These are phyloP conservation scores for Drosophila austrosaltans DNA, from an alignment of 2,888 invertebrate genomes.

Conservation along the genomic window DNA sequence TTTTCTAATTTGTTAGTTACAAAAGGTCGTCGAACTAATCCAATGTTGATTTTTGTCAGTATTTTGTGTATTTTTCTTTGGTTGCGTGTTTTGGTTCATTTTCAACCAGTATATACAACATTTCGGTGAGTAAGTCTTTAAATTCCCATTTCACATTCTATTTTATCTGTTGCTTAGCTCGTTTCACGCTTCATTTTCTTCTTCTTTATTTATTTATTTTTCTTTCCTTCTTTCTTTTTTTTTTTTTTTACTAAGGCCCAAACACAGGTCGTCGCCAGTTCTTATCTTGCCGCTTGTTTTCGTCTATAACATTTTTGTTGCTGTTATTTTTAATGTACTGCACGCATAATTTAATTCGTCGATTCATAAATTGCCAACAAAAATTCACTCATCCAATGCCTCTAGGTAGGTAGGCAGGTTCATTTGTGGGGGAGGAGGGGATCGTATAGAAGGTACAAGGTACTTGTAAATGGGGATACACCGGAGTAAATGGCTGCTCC, in stretches of 20 bases:
- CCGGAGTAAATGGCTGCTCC: slow-evolving; percentile 14
- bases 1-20: too few species aligned
- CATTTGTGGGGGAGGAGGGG: not conserved
- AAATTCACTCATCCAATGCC: slow-evolving; percentile 58
- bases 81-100: too few species aligned
- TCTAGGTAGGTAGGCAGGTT: slow-evolving; percentile 7
- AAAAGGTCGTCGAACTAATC: too few species aligned
- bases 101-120: not conserved
- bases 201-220: slow-evolving; percentile 7
- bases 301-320: slow-evolving; percentile 13
- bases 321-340: slow-evolving; percentile 62
- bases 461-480: slow-evolving; percentile 17
- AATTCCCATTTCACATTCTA: slow-evolving; percentile 11
- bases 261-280: slow-evolving; percentile 1
- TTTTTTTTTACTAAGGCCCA: slow-evolving; percentile 1
- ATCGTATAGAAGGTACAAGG: not conserved
- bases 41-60: too few species aligned
- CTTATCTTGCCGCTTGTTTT: slow-evolving; percentile 16
- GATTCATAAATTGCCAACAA: slow-evolving; percentile 70
- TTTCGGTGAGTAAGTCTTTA: slow-evolving; percentile 1
- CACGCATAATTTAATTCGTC: slow-evolving; percentile 78
- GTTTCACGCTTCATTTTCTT: slow-evolving; percentile 69
- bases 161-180: slow-evolving; percentile 70
- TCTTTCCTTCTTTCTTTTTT: slow-evolving; percentile 1
- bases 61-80: too few species aligned